These are phyloP conservation scores for Podotricha telesiphe DNA, from an alignment of 2,888 invertebrate genomes.

Conservation along the genomic window DNA sequence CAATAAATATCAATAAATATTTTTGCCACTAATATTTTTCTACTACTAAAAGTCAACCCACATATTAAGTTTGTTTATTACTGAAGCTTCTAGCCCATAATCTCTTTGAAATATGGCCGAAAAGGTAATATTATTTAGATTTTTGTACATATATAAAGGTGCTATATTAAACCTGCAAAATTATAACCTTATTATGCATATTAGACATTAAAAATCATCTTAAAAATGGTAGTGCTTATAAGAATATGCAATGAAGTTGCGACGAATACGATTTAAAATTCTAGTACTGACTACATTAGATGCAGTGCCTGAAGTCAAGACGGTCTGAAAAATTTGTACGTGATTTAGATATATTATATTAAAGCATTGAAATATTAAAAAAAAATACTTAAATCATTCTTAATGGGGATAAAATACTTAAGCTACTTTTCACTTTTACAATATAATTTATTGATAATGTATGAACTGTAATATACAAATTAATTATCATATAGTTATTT, in stretches of 20 bases:
- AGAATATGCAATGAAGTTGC: conserved; percentile 59
- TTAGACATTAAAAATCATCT: conserved; percentile 38
- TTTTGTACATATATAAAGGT: conserved; percentile 7
- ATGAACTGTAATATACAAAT: no score
- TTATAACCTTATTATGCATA: conserved; percentile 13
- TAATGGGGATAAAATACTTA: no score
- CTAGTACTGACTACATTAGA: conserved; percentile 46
- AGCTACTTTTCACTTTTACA: no score
- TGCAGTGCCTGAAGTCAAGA: conserved; percentile 17
- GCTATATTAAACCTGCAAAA: neutral
- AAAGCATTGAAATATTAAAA: neutral
- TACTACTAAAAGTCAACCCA: neutral
- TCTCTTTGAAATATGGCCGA: neutral
- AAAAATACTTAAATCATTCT: neutral
- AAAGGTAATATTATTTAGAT: conserved; percentile 14
- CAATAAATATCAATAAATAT: no score
- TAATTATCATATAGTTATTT: no score
- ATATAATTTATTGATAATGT: no score
- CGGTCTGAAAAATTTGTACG: conserved; percentile 15
- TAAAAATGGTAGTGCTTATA: conserved; percentile 49
- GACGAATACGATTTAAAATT: conserved; percentile 51
- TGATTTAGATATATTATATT: conserved; percentile 8
- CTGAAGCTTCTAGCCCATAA: neutral
- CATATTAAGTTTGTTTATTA: neutral
- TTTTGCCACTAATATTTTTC: neutral